A percentile compares a stretch with the other conserved stretches of the same genome.
Conservation (phyloP, 2,113 vertebrate species). For the Aptenodytes forsteri region DNA sequence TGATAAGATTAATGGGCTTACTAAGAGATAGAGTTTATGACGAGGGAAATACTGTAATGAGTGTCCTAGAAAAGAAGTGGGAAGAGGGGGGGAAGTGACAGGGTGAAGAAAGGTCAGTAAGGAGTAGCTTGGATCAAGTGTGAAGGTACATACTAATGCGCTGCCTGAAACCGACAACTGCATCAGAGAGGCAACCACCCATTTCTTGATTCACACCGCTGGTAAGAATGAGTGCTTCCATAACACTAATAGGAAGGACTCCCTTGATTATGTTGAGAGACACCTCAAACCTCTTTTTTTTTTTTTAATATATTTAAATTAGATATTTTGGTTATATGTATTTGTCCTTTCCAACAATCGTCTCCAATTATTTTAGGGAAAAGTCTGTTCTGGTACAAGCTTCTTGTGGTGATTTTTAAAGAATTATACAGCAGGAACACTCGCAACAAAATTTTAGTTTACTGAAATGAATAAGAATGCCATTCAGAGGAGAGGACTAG, state of each 20-base stretch:
- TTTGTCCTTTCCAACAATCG: neutral
- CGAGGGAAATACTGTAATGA: no score
- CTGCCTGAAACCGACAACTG: neutral
- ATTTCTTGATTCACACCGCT: neutral
- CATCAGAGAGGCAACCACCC: neutral
- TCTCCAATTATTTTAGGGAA: neutral
- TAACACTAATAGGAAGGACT: neutral
- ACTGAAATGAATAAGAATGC: neutral
- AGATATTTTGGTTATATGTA: neutral
- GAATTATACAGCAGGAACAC: neutral
- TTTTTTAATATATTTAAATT: neutral
- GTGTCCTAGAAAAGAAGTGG: neutral
- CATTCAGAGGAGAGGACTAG: neutral
- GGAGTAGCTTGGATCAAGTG: neutral
- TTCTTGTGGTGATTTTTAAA: neutral
- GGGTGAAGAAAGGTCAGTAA: neutral
- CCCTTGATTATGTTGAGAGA: neutral
- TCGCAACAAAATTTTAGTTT: neutral
- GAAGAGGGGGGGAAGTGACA: neutral
- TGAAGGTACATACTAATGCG: neutral
- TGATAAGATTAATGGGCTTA: neutral
- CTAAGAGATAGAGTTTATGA: neutral
- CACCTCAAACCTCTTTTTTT: neutral
- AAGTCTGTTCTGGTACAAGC: no score
- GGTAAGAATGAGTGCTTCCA: neutral